Percentiles rank a stretch among this genome's conserved stretches.
phyloP scores from a whole-genome alignment of 2,113 vertebrate genomes.

The Blennius ocellaris region DNA sequence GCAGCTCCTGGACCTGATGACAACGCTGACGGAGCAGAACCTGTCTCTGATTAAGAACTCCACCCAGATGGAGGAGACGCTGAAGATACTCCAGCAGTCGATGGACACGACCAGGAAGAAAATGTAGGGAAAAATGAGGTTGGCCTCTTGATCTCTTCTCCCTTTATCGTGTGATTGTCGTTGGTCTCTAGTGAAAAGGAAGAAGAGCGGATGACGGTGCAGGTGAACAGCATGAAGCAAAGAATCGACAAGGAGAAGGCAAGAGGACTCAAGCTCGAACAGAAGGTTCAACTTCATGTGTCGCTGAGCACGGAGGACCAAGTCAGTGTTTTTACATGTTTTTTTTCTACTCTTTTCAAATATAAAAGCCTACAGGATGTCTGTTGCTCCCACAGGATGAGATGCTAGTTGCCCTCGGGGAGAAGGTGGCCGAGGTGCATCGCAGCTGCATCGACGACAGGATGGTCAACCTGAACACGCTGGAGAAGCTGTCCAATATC shows the following conservation, averaged over 20 bases:
- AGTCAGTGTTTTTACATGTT: constrained; percentile 70
- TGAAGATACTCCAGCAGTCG: constrained; percentile 81
- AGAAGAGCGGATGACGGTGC: constrained; percentile 79
- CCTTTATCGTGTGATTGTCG: neutral
- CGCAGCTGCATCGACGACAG: constrained; percentile 83
- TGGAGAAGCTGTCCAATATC: constrained; percentile 89
- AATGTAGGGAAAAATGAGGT: constrained; percentile 78
- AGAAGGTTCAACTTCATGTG: constrained; percentile 84
- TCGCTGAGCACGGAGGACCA: constrained; percentile 83
- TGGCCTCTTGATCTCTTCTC: too few relatives aligned
- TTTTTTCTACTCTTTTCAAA: too few relatives aligned
- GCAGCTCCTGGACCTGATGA: constrained; percentile 88
- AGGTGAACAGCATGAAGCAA: constrained; percentile 76
- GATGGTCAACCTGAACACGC: constrained; percentile 81
- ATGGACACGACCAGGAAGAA: constrained; percentile 78
- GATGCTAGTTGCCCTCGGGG: constrained; percentile 81
- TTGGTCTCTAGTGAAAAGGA: constrained; percentile 83
- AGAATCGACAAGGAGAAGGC: constrained; percentile 84
- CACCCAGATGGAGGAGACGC: constrained; percentile 82
- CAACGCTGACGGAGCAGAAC: constrained; percentile 89
- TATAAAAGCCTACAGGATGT: too few relatives aligned
- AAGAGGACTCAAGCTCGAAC: constrained; percentile 81
- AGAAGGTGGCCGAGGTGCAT: constrained; percentile 90
- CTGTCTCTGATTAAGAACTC: constrained; percentile 89
- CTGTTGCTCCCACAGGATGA: too few relatives aligned